Base-by-base conservation (phyloP, 2,888 invertebrate species). In the Drosophila meridiana region DNA sequence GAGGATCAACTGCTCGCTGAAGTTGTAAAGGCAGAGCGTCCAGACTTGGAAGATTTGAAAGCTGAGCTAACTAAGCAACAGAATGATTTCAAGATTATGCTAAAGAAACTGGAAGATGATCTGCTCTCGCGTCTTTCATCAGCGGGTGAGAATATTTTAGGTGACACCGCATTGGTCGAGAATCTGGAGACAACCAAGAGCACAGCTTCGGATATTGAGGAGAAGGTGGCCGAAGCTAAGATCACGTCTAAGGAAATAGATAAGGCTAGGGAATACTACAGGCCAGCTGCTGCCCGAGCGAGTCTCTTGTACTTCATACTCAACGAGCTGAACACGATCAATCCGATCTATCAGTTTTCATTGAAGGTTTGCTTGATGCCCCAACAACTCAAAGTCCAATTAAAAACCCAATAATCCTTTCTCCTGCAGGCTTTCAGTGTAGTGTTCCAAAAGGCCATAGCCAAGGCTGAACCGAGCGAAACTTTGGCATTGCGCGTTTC, bases 341-440 rank as follows among this genome's bases (percentile, higher is more conserved):
- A 99, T 94, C 98, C 98, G 1, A 98, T 99, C 87, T 99, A 99
- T 93, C 98, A 99, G 92, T 99, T 99, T 93, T 99, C 99, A 14
- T 94, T 99, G 72, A 99, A 99, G 95, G 98, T 93, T 30, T 11
- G 62, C 7, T 36, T n/a, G 0, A 26, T 4, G 11, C 32, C 4
- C 5, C n/a, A 40, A 4, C 14, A 34, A 3, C 0, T 2, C n/a
- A 14, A 32, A 14, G 34, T 32, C 2, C 0, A 34, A 14, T 2
- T 14, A 13, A 8, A 4, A 34, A 34, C 3, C 1, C 0, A 36
- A 58, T 36, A 34, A 9, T 50, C 2, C 0, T 40, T 11, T 40
- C 30, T 56, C 26, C 64, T 48, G 0, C 62, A 97, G 97, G 98
- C 99, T 2, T 99, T 99, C 93, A 98, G 97, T 93, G 98, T 98